Base-by-base conservation (phyloP, 1,140 invertebrate species). In the Lordiphosa clarofinis region DNA sequence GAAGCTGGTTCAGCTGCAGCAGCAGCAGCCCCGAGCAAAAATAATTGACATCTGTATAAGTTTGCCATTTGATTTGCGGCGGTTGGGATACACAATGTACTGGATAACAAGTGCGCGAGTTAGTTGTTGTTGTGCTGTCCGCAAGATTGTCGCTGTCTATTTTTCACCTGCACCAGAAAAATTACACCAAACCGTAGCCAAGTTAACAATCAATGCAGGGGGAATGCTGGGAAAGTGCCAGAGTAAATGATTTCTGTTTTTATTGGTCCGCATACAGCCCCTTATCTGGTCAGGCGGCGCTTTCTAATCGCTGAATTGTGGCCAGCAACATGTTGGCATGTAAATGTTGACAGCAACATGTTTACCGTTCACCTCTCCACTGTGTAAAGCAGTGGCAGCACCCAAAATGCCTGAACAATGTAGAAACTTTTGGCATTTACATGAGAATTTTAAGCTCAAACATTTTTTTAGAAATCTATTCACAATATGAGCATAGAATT, bases 41-140 rank as follows among this genome's bases (percentile, higher is more conserved):
- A 84, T 84, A 84, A 84, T 84, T 84, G 78, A 84, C 78, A 84
- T 66, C 78, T 84, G 78, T 84, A 84, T 73, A 76, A 73, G 73
- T 63, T 68, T 44, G 66, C 56, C 54, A 71, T 71, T 76, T 76
- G 66, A 71, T 60, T 69, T 66, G 61, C 39, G 42, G 56, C 42
- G 21, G 13, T 28, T 65, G 38, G 31, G 28, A 54, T 43, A 40
- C 33, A 35, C 38, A 31, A 19, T 33, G n/a, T n/a, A 49, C 3
- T 43, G 66, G 67, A 60, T 69, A 81, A 76, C 78, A 81, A 82
- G 76, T 81, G 78, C 57, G 72, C 49, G 39, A 66, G 56, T 56
- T 54, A 28, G 24, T 28, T 35, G 37, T 57, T 53, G 28, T 48
- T 48, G 42, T 7, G 15, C 21, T 47, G 64, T 70, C 65, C 56